A percentile compares a stretch with the other conserved stretches of the same genome.
These are phyloP conservation scores for Ricordea florida DNA, from an alignment of 92 coral and sea anemone genomes.

Conservation along the genomic window DNA sequence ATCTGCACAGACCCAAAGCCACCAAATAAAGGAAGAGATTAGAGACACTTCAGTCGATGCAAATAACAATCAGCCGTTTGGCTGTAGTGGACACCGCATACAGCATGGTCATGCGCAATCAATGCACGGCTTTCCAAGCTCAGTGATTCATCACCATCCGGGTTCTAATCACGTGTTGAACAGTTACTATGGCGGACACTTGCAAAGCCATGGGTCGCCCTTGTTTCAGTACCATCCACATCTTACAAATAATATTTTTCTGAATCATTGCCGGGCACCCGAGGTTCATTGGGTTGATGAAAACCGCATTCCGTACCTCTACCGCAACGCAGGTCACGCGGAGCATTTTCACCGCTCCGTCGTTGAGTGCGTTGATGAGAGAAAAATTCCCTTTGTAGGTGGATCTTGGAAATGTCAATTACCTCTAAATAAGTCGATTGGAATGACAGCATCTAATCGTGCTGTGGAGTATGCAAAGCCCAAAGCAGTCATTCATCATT, in stretches of 20 bases:
- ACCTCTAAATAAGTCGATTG: conserved; percentile 35
- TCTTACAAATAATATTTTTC: conserved; percentile 52
- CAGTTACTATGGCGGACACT: conserved; percentile 64
- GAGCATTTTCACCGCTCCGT: conserved; percentile 49
- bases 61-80: conserved; percentile 11
- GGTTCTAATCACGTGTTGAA: conserved; percentile 66
- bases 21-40: conserved; percentile 1
- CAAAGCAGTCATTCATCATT: conserved; percentile 82
- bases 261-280: conserved; percentile 63
- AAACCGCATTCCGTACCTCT: conserved; percentile 81
- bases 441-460: conserved; percentile 37
- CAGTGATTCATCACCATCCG: conserved; percentile 90
- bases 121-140: conserved; percentile 75
- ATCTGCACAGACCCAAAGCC: conserved; percentile 1
- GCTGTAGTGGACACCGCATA: conserved; percentile 6
- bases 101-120: conserved; percentile 43
- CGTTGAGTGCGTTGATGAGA: conserved; percentile 51
- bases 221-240: conserved; percentile 52
- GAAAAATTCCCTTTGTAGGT: conserved; percentile 53
- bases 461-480: conserved; percentile 76
- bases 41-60: conserved; percentile 1
- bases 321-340: conserved; percentile 66
- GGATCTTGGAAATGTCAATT: conserved; percentile 51
- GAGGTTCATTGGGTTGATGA: conserved; percentile 93
- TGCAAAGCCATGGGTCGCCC: conserved; percentile 38